Base-by-base conservation (phyloP, 2,113 vertebrate genomes). In the Sterrhoptilus dennistouni region DNA sequence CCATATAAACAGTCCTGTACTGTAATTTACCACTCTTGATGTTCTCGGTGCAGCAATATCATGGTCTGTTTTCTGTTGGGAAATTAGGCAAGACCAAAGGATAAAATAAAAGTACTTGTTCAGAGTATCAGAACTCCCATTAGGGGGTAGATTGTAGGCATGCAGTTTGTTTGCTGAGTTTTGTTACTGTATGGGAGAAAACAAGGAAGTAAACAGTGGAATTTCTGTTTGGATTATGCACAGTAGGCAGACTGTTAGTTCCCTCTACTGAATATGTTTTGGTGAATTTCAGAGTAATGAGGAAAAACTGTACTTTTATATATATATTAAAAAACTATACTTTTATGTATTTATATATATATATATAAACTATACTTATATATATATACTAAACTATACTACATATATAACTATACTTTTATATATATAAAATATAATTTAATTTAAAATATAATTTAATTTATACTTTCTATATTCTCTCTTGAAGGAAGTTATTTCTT, bases 171-270 rank as follows among this genome's bases (percentile, higher is more conserved):
- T 83, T 72, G 57, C 64, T 80, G 36, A 81, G 20, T 77, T 45
- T 84, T 86, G 35, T 90, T 95, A 92, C 85, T 91, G 52, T 86
- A 42, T 80, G 82, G 79, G 85, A 96, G 85, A 93, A 97, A 94
- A 96, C 53, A 70, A 83, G 83, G 40, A 94, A 56, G 57, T 18
- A 40, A 80, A 35, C 15, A 60, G 57, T 71, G 77, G 69, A 50
- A 40, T 80, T 74, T 19, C 18, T 42, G 25, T 79, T 69, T 95
- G 68, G n/a, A 49, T 92, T 88, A 49, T 75, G 24, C 17, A 57
- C 7, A 50, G 75, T 38, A 76, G 74, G n/a, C 77, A 93, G 77
- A 59, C 45, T 75, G 45, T 81, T 29, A 50, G 47, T 60, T 86
- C 21, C 23, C 20, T 74, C 65, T 59, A 4, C 24, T 78, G 28